Evolutionary conservation across 2,888 invertebrate species (phyloP).

Genomic region (Lepidochitona cinerea): DNA sequence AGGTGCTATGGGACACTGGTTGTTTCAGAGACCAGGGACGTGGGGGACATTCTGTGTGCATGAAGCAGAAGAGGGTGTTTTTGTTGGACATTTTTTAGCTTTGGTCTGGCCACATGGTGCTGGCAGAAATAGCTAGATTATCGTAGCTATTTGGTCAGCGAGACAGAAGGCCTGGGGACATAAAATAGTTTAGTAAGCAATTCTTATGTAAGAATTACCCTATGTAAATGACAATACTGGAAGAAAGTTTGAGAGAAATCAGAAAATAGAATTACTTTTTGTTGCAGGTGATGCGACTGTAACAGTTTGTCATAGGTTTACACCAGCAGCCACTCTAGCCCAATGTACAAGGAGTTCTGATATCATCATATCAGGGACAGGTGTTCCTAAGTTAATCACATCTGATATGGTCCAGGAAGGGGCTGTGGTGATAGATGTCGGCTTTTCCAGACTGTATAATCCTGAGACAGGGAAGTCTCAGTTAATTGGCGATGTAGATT

Average conservation of each 20-base stretch:
- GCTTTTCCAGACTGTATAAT: constrained; percentile 79
- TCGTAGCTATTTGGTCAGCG: too few species aligned
- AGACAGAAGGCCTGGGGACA: too few species aligned
- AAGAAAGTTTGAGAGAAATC: neutral
- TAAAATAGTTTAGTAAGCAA: too few species aligned
- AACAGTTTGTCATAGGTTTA: constrained; percentile 90
- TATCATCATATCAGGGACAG: constrained; percentile 83
- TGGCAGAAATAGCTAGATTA: too few species aligned
- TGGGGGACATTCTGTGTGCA: too few species aligned
- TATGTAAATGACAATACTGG: too few species aligned
- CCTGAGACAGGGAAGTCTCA: constrained; percentile 75
- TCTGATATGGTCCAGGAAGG: constrained; percentile 91
- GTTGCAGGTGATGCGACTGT: constrained; percentile 85
- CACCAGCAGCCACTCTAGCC: constrained; percentile 83
- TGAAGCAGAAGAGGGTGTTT: too few species aligned
- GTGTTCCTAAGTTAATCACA: constrained; percentile 72
- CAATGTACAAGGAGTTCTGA: constrained; percentile 82
- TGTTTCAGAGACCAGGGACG: too few species aligned
- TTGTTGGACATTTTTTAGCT: too few species aligned
- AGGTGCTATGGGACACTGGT: too few species aligned
- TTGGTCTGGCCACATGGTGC: too few species aligned
- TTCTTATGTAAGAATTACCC: neutral
- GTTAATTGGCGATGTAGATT: constrained; percentile 91
- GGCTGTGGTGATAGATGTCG: constrained; percentile 90
- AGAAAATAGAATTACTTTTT: constrained; percentile 2